Evolutionary conservation across 2,113 vertebrate genomes (phyloP).

Genomic region (Sardina pilchardus): DNA sequence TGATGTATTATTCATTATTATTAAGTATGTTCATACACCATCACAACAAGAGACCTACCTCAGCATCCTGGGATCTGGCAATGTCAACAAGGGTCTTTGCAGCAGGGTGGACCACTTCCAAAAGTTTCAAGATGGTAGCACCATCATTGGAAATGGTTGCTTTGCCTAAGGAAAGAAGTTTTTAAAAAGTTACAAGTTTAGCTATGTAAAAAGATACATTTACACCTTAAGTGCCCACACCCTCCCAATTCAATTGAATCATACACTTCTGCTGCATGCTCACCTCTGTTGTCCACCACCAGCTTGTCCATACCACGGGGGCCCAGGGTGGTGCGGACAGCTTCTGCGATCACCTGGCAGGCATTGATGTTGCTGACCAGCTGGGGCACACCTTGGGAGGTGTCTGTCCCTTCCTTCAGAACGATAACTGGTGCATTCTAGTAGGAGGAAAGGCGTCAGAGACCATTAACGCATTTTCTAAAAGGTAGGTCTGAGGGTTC

Average conservation of each 20-base stretch:
- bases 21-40: neutral
- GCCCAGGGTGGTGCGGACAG: slow-evolving; percentile 92
- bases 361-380: slow-evolving; percentile 97
- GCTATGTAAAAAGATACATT: neutral
- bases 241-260: neutral
- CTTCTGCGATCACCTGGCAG: slow-evolving; percentile 95
- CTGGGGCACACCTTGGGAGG: slow-evolving; percentile 93
- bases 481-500: neutral
- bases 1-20: too few species aligned
- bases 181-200: slow-evolving; percentile 15
- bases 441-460: neutral
- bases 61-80: slow-evolving; percentile 94
- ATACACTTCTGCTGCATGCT: slow-evolving; percentile 42
- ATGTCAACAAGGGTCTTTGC: slow-evolving; percentile 97
- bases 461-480: neutral
- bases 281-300: slow-evolving; percentile 89
- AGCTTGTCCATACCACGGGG: slow-evolving; percentile 99
- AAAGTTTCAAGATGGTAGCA: slow-evolving; percentile 95
- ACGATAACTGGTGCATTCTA: slow-evolving; percentile 93
- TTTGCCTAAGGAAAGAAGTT: slow-evolving; percentile 76
- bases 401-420: slow-evolving; percentile 95
- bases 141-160: slow-evolving; percentile 98
- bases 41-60: slow-evolving; percentile 69
- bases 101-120: slow-evolving; percentile 94
- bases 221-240: too few species aligned